Percentiles rank a stretch among this genome's conserved stretches.
phyloP scores from a whole-genome alignment of 2,797 vertebrate species.

The Gobio occitaniae region DNA sequence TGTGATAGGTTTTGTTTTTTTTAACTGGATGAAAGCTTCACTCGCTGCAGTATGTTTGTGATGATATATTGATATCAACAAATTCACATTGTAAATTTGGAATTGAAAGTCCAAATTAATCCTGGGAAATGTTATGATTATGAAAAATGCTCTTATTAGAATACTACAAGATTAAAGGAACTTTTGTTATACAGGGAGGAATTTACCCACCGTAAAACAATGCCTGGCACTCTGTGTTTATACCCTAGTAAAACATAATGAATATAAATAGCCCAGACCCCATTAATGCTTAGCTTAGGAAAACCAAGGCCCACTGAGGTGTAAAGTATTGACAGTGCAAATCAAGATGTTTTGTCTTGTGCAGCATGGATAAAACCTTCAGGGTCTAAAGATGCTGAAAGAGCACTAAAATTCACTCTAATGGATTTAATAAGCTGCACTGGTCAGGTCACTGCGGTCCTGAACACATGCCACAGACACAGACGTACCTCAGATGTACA shows the following conservation, averaged over 20 bases:
- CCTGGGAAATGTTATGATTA: background rate
- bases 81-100: background rate
- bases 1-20: background rate
- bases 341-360: conserved; percentile 6
- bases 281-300: conserved; percentile 24
- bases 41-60: background rate
- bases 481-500: background rate
- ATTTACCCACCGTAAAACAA: conserved; percentile 6
- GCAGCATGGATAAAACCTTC: background rate
- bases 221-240: background rate
- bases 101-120: background rate
- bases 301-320: conserved; percentile 7
- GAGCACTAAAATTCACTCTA: conserved; percentile 33
- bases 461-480: background rate
- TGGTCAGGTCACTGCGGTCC: background rate
- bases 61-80: background rate
- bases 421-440: conserved; percentile 37
- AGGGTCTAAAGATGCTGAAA: conserved; percentile 38
- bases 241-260: conserved; percentile 23
- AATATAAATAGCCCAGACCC: conserved; percentile 25
- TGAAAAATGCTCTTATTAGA: background rate
- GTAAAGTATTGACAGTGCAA: conserved; percentile 21
- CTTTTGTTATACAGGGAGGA: background rate
- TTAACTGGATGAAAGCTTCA: background rate
- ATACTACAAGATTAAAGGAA: background rate